Base-by-base conservation (phyloP, 1,140 invertebrate genomes). In the Danaus melanippus region DNA sequence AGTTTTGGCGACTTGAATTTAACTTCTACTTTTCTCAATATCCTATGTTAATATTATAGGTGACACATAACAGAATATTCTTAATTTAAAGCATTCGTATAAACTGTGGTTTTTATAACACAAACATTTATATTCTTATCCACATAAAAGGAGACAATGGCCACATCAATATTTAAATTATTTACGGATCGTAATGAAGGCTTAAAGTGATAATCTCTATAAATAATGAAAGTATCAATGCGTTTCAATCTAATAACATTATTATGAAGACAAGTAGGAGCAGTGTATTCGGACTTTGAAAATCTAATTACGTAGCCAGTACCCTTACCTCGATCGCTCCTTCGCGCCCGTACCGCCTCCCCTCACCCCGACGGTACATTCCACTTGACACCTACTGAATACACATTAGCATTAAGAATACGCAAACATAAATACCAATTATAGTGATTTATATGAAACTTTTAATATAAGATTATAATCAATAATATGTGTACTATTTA, bases 281-380 rank as follows among this genome's bases (percentile, higher is more conserved):
- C 84, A 82, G 84, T 87, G 85, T 87, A 87, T 88, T 88, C 85
- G 86, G 85, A 87, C 86, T 87, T 86, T 87, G 82, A 80, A 88
- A 88, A 88, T 88, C 85, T 88, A 88, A 88, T 88, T 88, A 87
- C 82, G 82, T 86, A 85, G 81, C 81, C 76, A 76, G 77, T 76
- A 78, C 79, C 78, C 79, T 83, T 79, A 84, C 83, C 83, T 85
- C 80, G 76, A 83, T 80, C 76, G 79, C 75, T 81, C 76, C 74
- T 78, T 79, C 80, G 77, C 73, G 67, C 73, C 72, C 69, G 66
- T 60, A 60, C 61, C 58, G 56, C 69, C 57, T 64, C 62, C 62
- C 48, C 64, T 48, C 58, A 61, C 54, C 67, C 58, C 56, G 54
- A 61, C 49, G 67, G 48, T 57, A 11, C 51, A 56, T 62, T 68